phyloP scores from a whole-genome alignment of 2,888 invertebrate species.

The Polymixis lichenea region DNA sequence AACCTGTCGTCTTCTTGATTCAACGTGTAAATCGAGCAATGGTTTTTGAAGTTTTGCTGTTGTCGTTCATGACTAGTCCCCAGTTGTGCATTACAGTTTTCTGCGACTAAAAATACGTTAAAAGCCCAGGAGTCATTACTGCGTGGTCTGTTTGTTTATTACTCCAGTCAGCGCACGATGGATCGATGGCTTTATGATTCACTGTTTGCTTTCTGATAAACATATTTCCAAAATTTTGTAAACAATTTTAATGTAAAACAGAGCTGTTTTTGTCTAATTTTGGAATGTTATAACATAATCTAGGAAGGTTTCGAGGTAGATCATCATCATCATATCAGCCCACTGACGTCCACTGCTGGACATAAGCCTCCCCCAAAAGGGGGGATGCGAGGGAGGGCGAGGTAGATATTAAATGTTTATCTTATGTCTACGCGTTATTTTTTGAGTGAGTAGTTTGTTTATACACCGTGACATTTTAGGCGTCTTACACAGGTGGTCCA shows the following conservation, averaged over 20 bases:
- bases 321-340: too few species aligned
- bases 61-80: not conserved
- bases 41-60: constrained; percentile 19
- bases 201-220: constrained; percentile 60
- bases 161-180: constrained; percentile 66
- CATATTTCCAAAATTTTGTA: constrained; percentile 30
- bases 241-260: constrained; percentile 40
- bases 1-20: not conserved
- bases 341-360: too few species aligned
- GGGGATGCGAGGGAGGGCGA: too few species aligned
- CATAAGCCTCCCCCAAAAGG: too few species aligned
- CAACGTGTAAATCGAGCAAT: constrained; percentile 22
- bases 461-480: too few species aligned
- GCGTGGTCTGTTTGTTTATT: constrained; percentile 68
- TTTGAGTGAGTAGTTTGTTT: not conserved
- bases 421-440: too few species aligned
- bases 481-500: too few species aligned
- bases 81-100: constrained; percentile 48
- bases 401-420: too few species aligned
- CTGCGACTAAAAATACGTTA: constrained; percentile 58
- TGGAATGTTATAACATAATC: constrained; percentile 19
- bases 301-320: not conserved
- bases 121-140: constrained; percentile 52
- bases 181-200: constrained; percentile 65
- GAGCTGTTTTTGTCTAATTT: constrained; percentile 23